Evolutionary conservation across 2,888 invertebrate genomes (phyloP).

Genomic region (Drosophila algonquin): DNA sequence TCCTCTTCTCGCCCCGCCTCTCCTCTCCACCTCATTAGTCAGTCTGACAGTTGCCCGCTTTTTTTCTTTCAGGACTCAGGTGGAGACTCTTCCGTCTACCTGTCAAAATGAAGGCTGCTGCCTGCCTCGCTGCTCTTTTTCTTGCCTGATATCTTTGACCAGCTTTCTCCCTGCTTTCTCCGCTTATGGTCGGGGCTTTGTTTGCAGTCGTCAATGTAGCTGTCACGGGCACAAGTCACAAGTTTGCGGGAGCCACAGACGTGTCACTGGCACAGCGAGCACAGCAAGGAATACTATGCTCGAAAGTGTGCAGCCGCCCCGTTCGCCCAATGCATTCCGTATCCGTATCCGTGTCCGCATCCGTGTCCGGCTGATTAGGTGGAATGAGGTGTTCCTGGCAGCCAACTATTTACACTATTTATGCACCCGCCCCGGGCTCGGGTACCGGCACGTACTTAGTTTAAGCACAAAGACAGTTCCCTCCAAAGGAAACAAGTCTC

Average conservation of each 20-base stretch:
- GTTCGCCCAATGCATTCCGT: background rate
- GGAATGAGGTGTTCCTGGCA: slow-evolving; percentile 33
- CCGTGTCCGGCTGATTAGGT: slow-evolving; percentile 39
- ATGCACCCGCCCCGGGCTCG: slow-evolving; percentile 31
- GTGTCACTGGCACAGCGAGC: slow-evolving; percentile 11
- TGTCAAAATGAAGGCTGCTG: slow-evolving; percentile 6
- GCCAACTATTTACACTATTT: slow-evolving; percentile 47
- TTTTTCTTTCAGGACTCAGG: slow-evolving; percentile 19
- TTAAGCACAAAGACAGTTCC: slow-evolving; percentile 41
- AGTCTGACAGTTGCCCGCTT: background rate
- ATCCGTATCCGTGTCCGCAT: background rate
- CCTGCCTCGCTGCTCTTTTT: slow-evolving; percentile 6
- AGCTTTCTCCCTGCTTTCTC: slow-evolving; percentile 4
- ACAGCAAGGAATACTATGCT: background rate
- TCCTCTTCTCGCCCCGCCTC: background rate
- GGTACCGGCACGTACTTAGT: slow-evolving; percentile 61
- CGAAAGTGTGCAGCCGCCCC: background rate
- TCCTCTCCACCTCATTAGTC: background rate
- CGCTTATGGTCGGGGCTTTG: background rate
- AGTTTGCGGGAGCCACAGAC: slow-evolving; percentile 7
- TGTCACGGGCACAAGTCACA: slow-evolving; percentile 37
- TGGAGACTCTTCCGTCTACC: slow-evolving; percentile 23
- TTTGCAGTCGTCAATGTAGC: slow-evolving; percentile 26
- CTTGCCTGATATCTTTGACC: background rate
- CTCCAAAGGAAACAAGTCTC: slow-evolving; percentile 6